Conservation (phyloP, 92 coral and sea anemone genomes). For the Parazoanthus darwini region DNA sequence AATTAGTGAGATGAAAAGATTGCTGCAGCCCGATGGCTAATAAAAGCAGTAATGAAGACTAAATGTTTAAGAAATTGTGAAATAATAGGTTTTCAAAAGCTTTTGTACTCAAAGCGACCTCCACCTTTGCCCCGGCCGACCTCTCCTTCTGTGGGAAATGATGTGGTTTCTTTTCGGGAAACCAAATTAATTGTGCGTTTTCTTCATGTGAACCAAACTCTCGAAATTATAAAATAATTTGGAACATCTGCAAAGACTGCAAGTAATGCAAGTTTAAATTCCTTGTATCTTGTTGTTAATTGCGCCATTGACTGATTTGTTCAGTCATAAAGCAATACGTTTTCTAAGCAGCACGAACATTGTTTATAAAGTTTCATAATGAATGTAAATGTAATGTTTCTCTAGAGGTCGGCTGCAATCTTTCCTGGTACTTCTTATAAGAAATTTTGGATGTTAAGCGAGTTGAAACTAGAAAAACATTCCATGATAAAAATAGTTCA, state of each 20-base stretch:
- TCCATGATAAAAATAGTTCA: neutral
- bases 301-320: constrained; percentile 33
- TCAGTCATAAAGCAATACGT: constrained; percentile 14
- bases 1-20: constrained; percentile 35
- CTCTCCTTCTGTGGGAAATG: neutral
- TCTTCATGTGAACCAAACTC: neutral
- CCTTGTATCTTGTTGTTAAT: constrained; percentile 21
- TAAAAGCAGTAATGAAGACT: constrained; percentile 23
- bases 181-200: constrained; percentile 15
- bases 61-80: constrained; percentile 27
- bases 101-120: neutral
- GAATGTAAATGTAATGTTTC: neutral
- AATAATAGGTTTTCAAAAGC: constrained; percentile 36
- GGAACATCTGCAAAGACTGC: constrained; percentile 27
- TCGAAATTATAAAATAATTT: constrained; percentile 27
- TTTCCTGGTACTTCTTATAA: neutral
- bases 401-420: neutral
- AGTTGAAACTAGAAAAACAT: neutral
- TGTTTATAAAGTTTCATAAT: neutral
- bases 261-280: constrained; percentile 33
- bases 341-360: neutral
- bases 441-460: neutral
- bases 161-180: constrained; percentile 25
- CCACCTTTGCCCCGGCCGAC: constrained; percentile 19
- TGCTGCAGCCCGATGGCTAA: constrained; percentile 3